These are phyloP conservation scores for Drosophila seguyi DNA, from an alignment of 1,140 invertebrate genomes.

Conservation along the genomic window DNA sequence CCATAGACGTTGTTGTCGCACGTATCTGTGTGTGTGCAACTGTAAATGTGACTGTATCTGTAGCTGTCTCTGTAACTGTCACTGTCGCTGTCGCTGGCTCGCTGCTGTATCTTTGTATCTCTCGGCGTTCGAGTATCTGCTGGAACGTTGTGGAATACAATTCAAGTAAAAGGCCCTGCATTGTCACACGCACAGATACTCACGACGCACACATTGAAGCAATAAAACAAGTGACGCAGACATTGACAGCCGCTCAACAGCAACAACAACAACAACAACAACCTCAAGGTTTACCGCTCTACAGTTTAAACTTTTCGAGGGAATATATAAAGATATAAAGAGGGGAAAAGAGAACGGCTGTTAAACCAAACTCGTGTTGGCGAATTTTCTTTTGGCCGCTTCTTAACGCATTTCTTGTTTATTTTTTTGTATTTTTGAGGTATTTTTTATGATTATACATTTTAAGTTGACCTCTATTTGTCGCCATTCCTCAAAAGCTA, in stretches of 20 bases:
- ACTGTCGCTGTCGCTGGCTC: constrained; percentile 5
- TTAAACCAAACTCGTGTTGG: constrained; percentile 21
- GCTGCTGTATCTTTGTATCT: constrained; percentile 17
- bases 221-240: constrained; percentile 73
- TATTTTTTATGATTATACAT: constrained; percentile 34
- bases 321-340: constrained; percentile 15
- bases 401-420: constrained; percentile 46
- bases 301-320: constrained; percentile 10
- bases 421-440: constrained; percentile 6
- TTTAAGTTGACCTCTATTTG: constrained; percentile 69
- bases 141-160: constrained; percentile 42
- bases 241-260: constrained; percentile 51
- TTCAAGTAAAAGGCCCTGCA: constrained; percentile 65
- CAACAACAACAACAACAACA: constrained; percentile 48
- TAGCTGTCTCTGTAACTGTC: constrained; percentile 10
- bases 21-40: constrained; percentile 31
- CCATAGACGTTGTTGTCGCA: constrained; percentile 64
- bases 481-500: constrained; percentile 36
- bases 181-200: constrained; percentile 58
- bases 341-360: constrained; percentile 3
- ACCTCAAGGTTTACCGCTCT: constrained; percentile 68
- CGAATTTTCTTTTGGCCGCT: constrained; percentile 63
- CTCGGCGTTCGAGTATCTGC: constrained; percentile 17
- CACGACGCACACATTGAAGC: constrained; percentile 29
- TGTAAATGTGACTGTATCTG: constrained; percentile 11